These are phyloP conservation scores for Melieria picta DNA, from an alignment of 2,888 invertebrate species.

Conservation along the genomic window DNA sequence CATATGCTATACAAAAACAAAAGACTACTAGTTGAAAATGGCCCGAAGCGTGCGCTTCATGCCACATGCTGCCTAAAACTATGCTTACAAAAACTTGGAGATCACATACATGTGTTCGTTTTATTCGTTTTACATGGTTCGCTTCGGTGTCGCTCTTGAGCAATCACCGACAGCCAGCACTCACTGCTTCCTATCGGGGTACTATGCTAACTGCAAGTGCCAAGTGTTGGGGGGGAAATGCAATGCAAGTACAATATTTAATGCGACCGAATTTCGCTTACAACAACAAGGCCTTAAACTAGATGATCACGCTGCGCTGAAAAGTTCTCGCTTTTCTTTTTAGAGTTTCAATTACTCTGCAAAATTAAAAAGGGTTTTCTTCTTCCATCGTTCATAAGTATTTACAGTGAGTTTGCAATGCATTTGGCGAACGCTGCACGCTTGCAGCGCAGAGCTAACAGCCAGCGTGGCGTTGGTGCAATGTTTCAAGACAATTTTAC, in stretches of 20 bases:
- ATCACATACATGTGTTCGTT: constrained; percentile 47
- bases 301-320: constrained; percentile 28
- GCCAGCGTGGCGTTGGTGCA: not conserved
- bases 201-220: constrained; percentile 2
- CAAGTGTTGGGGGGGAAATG: constrained; percentile 7
- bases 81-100: constrained; percentile 44
- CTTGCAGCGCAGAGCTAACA: not conserved
- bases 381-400: not conserved
- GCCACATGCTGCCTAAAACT: constrained; percentile 31
- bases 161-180: too few species aligned
- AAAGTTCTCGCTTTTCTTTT: not conserved
- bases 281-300: not conserved
- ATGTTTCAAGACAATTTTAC: not conserved
- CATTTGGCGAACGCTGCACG: not conserved
- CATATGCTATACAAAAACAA: too few species aligned
- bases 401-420: constrained; percentile 11
- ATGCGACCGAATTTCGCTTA: too few species aligned
- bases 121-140: constrained; percentile 24
- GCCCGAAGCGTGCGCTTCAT: too few species aligned
- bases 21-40: too few species aligned
- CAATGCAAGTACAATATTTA: constrained; percentile 17
- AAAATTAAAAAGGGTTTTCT: not conserved
- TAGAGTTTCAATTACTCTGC: not conserved
- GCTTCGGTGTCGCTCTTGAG: too few species aligned
- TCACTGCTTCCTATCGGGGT: too few species aligned